Percentiles rank a stretch among this genome's conserved stretches.
phyloP scores from a whole-genome alignment of 2,888 invertebrate species.

The Palloptera scutellata region DNA sequence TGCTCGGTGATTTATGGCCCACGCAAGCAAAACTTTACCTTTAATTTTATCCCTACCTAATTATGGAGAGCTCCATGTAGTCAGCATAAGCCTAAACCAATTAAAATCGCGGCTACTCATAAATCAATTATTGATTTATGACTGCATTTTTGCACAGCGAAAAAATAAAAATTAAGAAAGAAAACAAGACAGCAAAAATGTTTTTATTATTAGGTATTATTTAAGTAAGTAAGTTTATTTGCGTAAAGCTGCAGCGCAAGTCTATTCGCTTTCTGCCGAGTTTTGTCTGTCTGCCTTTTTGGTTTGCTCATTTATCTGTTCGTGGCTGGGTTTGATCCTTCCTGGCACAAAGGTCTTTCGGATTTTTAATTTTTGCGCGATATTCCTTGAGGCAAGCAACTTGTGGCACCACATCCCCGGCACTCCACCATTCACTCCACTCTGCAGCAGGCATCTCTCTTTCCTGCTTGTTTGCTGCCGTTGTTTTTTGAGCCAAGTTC shows the following conservation, averaged over 20 bases:
- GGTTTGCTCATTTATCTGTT: background rate
- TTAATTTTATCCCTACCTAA: background rate
- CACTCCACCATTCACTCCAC: background rate
- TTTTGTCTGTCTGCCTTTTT: background rate
- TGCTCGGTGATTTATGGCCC: too few relatives aligned
- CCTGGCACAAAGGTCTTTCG: background rate
- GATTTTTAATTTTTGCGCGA: background rate
- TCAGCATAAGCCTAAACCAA: background rate
- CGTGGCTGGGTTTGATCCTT: background rate
- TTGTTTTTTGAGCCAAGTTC: background rate
- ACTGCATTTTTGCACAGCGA: slow-evolving; percentile 29
- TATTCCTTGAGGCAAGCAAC: background rate
- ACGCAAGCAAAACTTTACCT: too few relatives aligned
- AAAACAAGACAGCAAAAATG: background rate
- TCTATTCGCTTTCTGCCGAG: background rate
- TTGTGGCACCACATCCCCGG: background rate
- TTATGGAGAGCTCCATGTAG: background rate
- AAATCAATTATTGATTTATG: slow-evolving; percentile 50
- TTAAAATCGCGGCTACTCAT: slow-evolving; percentile 32
- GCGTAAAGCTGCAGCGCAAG: background rate
- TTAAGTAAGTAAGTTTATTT: background rate
- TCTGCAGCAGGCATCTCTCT: background rate
- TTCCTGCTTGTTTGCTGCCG: slow-evolving; percentile 1
- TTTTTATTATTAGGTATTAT: background rate
- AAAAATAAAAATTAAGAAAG: background rate